These are phyloP conservation scores for Sitta europaea DNA, from an alignment of 2,113 vertebrate species.

Conservation along the genomic window DNA sequence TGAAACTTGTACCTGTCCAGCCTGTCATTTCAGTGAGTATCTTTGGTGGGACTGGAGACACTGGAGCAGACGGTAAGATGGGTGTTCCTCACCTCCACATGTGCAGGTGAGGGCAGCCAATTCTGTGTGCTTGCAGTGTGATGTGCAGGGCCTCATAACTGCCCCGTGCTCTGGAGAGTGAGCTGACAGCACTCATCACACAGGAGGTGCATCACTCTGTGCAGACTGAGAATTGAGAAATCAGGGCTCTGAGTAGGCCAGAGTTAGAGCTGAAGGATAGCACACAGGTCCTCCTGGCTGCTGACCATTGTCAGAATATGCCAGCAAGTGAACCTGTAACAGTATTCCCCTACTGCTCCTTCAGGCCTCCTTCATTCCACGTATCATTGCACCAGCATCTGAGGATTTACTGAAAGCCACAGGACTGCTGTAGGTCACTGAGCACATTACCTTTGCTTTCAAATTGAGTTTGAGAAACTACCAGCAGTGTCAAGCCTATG, in stretches of 20 bases:
- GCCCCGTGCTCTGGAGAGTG: rapidly evolving
- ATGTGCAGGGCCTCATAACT: rapidly evolving
- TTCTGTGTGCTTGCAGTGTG: rapidly evolving
- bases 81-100: background rate
- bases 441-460: background rate
- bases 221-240: background rate
- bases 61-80: background rate
- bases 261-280: background rate
- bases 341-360: background rate
- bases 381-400: background rate
- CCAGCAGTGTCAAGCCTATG: background rate
- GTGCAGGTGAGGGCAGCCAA: background rate
- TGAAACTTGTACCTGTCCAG: background rate
- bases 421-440: background rate
- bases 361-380: background rate
- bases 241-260: background rate
- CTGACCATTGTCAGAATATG: background rate
- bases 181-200: background rate
- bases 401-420: background rate
- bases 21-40: background rate
- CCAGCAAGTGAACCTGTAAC: background rate
- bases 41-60: background rate
- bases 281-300: background rate
- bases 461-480: slow-evolving; percentile 32
- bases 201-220: background rate